phyloP scores from a whole-genome alignment of 2,113 vertebrate species.

The Cryptoleucopteryx plumbea region DNA sequence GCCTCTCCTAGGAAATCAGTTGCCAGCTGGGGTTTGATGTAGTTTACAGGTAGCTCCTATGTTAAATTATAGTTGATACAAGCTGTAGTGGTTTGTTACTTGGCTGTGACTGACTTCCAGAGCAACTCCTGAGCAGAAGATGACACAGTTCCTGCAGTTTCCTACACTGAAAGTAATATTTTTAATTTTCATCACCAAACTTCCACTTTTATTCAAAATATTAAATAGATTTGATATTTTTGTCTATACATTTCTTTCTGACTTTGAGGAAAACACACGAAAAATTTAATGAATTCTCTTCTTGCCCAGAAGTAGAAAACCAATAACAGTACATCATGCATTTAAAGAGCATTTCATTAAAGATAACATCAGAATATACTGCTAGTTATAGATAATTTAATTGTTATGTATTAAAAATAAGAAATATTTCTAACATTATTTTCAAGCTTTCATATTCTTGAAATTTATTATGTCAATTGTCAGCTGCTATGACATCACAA shows the following conservation, averaged over 20 bases:
- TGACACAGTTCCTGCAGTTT: too few species aligned
- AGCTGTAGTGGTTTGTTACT: too few species aligned
- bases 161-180: too few species aligned
- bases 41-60: too few species aligned
- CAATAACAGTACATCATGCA: constrained; percentile 43
- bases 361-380: constrained; percentile 46
- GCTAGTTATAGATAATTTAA: constrained; percentile 61
- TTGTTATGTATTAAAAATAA: constrained; percentile 67
- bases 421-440: constrained; percentile 55
- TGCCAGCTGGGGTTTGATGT: too few species aligned
- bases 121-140: too few species aligned
- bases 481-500: constrained; percentile 80
- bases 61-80: too few species aligned
- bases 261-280: constrained; percentile 4
- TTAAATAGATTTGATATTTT: not conserved
- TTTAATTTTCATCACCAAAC: too few species aligned
- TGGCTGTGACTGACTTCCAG: too few species aligned
- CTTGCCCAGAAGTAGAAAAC: constrained; percentile 3
- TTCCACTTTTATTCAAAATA: not conserved
- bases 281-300: constrained; percentile 15
- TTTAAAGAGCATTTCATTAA: constrained; percentile 73
- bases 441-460: constrained; percentile 50
- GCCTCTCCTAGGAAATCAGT: too few species aligned
- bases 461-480: constrained; percentile 70
- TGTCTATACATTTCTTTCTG: not conserved